Base-by-base conservation (phyloP, 92 coral and sea anemone genomes). In the Plumapathes pennacea region DNA sequence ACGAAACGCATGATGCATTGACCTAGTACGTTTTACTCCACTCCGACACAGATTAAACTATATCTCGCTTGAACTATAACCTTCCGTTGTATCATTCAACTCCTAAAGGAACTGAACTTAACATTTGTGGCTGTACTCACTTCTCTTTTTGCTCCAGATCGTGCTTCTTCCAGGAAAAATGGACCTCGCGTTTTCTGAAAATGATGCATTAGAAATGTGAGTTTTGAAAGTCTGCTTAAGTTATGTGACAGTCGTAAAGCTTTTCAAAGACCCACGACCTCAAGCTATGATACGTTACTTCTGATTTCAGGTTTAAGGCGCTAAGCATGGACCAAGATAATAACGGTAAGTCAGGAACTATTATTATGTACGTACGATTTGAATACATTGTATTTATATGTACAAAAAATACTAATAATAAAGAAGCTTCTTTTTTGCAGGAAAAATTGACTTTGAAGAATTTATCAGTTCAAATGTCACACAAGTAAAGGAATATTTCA, bases 161-260 rank as follows among this genome's bases (percentile, higher is more conserved):
- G 82, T 87, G 13, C 32, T 87, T 18, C 54, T 87, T 38, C 96
- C 96, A 38, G 96, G 96, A 14, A 87, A 87, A 69, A 78, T 83
- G 47, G 96, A 83, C 38, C 75, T 87, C 10, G 62, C 57, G 25
- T 83, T 87, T 63, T 53, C 78, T 3, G 83, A 72, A 28, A 53
- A 60, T 22, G 88, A 83, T 60, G 86, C 82, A 29, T 27, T 71
- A 10, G 47, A 78, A 74, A 87, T 87, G 96, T 83, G 53, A 68
- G 96, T 77, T 20, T 38, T 15, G 19, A 4, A 6, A 27, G 14
- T 6, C 29, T 3, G 33, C 4, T 4, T 3, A 19, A 15, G 10
- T 21, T 6, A 54, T 31, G 30, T 10, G n/a, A 4, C 29, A 28
- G 13, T 24, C 17, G 0, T 50, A n/a, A 0, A 1, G 24, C 30